These are phyloP conservation scores for Ceyx melanurus DNA, from an alignment of 2,113 vertebrate species.

Conservation along the genomic window DNA sequence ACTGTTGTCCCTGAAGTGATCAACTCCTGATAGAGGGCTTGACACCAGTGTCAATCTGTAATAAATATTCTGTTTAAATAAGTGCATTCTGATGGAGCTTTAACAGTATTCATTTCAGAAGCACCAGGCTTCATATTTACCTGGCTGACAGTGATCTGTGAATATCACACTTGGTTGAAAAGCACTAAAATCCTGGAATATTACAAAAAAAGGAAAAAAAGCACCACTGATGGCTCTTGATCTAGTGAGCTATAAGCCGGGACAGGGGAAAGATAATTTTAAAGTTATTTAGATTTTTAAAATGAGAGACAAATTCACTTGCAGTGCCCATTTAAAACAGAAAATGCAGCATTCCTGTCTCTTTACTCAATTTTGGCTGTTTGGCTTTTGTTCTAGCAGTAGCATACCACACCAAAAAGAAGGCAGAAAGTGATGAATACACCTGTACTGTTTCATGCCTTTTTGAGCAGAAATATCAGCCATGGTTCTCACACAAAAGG, in stretches of 20 bases:
- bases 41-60: neutral
- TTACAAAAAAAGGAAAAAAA: neutral
- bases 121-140: neutral
- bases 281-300: neutral
- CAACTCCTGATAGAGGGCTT: fast-evolving
- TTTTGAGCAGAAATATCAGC: neutral
- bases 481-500: neutral
- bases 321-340: neutral
- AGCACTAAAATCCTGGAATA: neutral
- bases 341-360: neutral
- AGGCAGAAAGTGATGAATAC: neutral
- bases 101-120: neutral
- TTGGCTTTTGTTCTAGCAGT: neutral
- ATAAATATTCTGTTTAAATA: neutral
- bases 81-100: neutral
- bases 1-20: fast-evolving
- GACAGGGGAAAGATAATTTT: neutral
- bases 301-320: neutral
- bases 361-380: neutral
- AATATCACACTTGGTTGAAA: neutral
- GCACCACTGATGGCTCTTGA: neutral
- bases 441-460: neutral
- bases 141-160: neutral
- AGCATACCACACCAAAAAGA: neutral
- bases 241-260: neutral